A percentile compares a stretch with the other conserved stretches of the same genome.
Evolutionary conservation across 2,113 vertebrate species (phyloP).

Genomic region (Leuciscus idus): DNA sequence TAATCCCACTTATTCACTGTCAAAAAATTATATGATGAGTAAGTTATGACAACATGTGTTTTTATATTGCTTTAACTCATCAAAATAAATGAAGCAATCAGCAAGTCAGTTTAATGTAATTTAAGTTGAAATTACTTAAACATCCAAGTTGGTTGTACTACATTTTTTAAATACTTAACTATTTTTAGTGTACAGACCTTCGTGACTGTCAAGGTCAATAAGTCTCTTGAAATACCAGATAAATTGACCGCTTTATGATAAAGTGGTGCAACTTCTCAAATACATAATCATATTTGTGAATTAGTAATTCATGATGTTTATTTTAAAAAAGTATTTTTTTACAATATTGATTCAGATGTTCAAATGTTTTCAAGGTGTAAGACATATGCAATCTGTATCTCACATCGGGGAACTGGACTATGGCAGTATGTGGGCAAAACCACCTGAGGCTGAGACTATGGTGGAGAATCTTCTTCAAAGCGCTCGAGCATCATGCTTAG

Average conservation of each 20-base stretch:
- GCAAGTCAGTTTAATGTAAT: too few species aligned
- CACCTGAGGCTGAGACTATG: neutral
- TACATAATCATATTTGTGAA: too few species aligned
- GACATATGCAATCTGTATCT: neutral
- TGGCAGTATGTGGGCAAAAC: neutral
- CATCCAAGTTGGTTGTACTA: too few species aligned
- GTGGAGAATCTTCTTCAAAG: conserved; percentile 43
- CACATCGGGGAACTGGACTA: neutral
- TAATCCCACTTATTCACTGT: too few species aligned
- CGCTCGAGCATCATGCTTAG: conserved; percentile 57
- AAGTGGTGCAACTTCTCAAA: neutral
- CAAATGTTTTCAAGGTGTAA: neutral
- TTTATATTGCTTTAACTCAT: too few species aligned
- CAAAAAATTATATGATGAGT: too few species aligned
- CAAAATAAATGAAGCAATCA: too few species aligned
- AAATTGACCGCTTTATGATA: neutral
- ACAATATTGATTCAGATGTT: neutral
- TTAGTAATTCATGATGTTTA: neutral
- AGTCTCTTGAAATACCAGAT: neutral
- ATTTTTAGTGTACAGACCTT: too few species aligned
- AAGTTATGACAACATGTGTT: too few species aligned
- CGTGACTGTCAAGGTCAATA: neutral
- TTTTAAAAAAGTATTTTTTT: neutral
- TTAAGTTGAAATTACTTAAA: too few species aligned
- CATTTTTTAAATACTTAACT: too few species aligned